A percentile compares a stretch with the other conserved stretches of the same genome.
These are phyloP conservation scores for Elanoides forficatus DNA, from an alignment of 2,113 vertebrate species.

Conservation along the genomic window DNA sequence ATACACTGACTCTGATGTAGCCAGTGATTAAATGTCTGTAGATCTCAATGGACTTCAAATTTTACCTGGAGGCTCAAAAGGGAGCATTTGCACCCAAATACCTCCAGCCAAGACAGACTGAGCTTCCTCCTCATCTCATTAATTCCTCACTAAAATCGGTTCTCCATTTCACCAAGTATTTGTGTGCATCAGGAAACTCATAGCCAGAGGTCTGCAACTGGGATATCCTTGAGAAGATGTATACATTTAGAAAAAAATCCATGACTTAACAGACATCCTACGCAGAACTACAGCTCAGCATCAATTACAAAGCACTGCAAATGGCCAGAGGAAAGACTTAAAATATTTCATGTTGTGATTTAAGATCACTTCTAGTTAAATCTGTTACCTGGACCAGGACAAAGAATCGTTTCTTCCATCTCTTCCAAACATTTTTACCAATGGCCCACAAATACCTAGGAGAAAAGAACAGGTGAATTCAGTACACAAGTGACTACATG, in stretches of 20 bases:
- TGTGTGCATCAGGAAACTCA: neutral
- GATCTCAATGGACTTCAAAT: neutral
- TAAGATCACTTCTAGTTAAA: constrained; percentile 37
- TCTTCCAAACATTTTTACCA: constrained; percentile 99
- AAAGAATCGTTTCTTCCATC: constrained; percentile 99
- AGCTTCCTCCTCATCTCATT: neutral
- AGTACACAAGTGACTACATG: neutral
- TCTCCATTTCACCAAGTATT: neutral
- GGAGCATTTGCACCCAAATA: neutral
- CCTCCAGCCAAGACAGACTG: neutral
- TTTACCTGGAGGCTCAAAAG: neutral
- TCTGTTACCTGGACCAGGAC: constrained; percentile 94
- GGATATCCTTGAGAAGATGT: neutral
- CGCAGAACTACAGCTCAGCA: neutral
- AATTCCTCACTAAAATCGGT: neutral
- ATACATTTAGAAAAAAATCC: neutral
- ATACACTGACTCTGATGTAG: neutral
- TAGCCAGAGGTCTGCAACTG: neutral
- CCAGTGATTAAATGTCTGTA: neutral
- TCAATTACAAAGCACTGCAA: neutral
- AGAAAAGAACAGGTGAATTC: constrained; percentile 19
- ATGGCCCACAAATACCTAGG: constrained; percentile 95
- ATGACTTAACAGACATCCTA: neutral
- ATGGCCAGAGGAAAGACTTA: neutral
- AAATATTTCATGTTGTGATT: neutral